phyloP scores from a whole-genome alignment of 2,797 vertebrate genomes.

The Melanotaenia parkinsoni region DNA sequence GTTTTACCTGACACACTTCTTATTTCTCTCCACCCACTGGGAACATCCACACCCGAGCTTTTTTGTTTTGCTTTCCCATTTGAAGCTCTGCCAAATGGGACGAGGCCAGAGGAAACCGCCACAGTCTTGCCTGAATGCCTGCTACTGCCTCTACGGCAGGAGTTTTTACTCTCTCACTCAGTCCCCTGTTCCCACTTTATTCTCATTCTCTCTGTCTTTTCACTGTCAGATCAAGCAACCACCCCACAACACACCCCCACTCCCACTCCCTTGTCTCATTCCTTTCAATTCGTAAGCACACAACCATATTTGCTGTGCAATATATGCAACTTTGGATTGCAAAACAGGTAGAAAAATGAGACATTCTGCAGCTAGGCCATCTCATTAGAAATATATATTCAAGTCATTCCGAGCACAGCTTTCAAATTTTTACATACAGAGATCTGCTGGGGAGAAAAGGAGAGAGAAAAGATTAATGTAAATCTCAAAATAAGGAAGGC shows the following conservation, averaged over 20 bases:
- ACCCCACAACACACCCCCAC: not conserved
- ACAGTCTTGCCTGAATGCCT: slow-evolving; percentile 37
- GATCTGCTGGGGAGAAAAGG: slow-evolving; percentile 49
- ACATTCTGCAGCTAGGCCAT: slow-evolving; percentile 56
- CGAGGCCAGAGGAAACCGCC: slow-evolving; percentile 38
- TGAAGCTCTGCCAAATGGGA: slow-evolving; percentile 70
- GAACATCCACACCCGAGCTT: slow-evolving; percentile 37
- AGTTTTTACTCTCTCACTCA: slow-evolving; percentile 37
- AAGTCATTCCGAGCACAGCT: slow-evolving; percentile 56
- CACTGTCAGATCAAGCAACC: slow-evolving; percentile 59
- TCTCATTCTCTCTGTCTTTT: slow-evolving; percentile 63
- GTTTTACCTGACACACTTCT: slow-evolving; percentile 73
- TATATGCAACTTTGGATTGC: slow-evolving; percentile 74
- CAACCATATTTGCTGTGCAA: slow-evolving; percentile 46
- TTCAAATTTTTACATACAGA: slow-evolving; percentile 66
- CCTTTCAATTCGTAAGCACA: slow-evolving; percentile 18
- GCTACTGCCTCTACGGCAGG: slow-evolving; percentile 28
- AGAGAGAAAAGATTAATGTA: slow-evolving; percentile 84
- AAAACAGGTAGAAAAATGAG: slow-evolving; percentile 76
- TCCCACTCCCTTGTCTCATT: slow-evolving; percentile 39
- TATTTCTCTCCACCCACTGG: slow-evolving; percentile 53
- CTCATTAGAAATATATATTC: slow-evolving; percentile 80
- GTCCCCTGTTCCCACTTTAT: slow-evolving; percentile 58
- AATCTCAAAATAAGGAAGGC: slow-evolving; percentile 87
- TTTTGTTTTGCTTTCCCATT: slow-evolving; percentile 58